Evolutionary conservation across 2,113 vertebrate species (phyloP).

Genomic region (Pelusios castaneus): DNA sequence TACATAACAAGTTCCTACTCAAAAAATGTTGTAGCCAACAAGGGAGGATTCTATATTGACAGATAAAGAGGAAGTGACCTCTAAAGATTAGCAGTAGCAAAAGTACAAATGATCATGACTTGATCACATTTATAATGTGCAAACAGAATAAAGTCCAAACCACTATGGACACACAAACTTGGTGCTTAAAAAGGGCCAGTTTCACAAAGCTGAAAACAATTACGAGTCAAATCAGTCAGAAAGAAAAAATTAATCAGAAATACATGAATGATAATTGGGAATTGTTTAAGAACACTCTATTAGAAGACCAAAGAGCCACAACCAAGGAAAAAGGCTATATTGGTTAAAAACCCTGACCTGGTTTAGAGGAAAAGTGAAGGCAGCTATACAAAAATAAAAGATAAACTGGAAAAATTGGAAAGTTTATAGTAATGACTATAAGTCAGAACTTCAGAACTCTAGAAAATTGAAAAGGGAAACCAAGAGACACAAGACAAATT

Average conservation of each 20-base stretch:
- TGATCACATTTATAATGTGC: not conserved
- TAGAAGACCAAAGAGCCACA: not conserved
- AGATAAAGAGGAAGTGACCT: not conserved
- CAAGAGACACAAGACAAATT: too few relatives aligned
- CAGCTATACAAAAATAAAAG: not conserved
- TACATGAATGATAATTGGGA: too few relatives aligned
- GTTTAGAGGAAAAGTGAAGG: not conserved
- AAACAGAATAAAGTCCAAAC: not conserved
- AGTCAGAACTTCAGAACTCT: too few relatives aligned
- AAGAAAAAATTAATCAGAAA: too few relatives aligned
- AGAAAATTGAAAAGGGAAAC: too few relatives aligned
- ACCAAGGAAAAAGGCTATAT: not conserved
- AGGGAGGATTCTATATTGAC: not conserved
- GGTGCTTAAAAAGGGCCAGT: too few relatives aligned
- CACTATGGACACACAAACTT: not conserved
- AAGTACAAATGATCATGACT: not conserved
- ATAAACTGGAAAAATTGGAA: not conserved
- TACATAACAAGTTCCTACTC: not conserved
- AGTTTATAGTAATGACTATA: not conserved
- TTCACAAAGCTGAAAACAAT: too few relatives aligned
- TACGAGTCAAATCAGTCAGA: too few relatives aligned
- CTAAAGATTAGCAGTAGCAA: not conserved
- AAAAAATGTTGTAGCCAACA: not conserved
- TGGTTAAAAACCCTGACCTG: not conserved
- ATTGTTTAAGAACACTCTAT: not conserved